Conservation (phyloP, 2,113 vertebrate species). For the Bubo blakistoni region DNA sequence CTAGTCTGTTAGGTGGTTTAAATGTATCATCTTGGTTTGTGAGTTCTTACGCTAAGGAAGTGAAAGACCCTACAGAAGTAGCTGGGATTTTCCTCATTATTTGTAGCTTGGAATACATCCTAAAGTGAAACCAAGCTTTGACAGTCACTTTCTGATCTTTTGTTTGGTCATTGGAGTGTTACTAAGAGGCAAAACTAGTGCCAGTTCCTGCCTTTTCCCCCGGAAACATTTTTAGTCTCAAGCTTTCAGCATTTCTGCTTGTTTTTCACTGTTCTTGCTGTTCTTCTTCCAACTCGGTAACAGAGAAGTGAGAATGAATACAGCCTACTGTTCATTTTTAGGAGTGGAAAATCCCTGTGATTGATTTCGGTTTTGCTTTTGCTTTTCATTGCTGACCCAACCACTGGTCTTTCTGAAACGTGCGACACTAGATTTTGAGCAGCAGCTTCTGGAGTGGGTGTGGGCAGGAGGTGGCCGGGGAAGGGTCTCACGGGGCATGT, state of each 20-base stretch:
- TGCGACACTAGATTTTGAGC: background rate
- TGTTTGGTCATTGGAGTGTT: background rate
- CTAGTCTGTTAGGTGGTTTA: background rate
- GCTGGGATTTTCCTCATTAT: background rate
- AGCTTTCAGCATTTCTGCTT: background rate
- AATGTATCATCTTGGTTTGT: background rate
- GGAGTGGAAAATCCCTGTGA: background rate
- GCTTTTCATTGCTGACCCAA: background rate
- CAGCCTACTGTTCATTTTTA: background rate
- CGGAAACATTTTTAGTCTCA: fast-evolving
- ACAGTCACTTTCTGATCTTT: background rate
- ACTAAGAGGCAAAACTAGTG: background rate
- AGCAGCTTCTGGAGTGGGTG: background rate
- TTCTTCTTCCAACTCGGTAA: background rate
- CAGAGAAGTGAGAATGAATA: background rate
- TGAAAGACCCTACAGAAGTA: background rate
- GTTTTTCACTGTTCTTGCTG: background rate
- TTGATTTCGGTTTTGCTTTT: background rate
- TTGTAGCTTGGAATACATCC: background rate
- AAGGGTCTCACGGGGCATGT: background rate
- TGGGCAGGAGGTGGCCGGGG: fast-evolving
- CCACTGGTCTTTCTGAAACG: fast-evolving
- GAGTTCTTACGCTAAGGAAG: too few relatives aligned
- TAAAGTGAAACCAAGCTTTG: background rate
- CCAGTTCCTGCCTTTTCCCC: background rate